Evolutionary conservation across 2,113 vertebrate species (phyloP).

Genomic region (Polyodon spathula): DNA sequence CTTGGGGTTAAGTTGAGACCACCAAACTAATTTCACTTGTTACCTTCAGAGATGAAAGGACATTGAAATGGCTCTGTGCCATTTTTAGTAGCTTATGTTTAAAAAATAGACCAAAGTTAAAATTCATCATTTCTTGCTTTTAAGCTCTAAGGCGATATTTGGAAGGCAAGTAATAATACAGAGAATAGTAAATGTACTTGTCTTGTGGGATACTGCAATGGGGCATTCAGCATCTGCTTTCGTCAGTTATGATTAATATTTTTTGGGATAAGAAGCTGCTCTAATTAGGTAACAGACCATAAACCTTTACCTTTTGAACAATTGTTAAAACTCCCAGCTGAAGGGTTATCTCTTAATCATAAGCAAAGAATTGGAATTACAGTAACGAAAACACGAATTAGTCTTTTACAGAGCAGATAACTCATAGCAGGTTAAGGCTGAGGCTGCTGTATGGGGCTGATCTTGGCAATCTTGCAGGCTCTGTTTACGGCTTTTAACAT

Average conservation of each 20-base stretch:
- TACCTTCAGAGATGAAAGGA: too few species aligned
- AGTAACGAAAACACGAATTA: neutral
- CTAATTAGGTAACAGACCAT: neutral
- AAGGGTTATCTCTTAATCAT: neutral
- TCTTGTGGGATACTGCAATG: neutral
- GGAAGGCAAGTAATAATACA: too few species aligned
- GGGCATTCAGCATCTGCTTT: neutral
- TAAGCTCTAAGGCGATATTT: too few species aligned
- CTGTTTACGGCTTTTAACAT: slow-evolving; percentile 55
- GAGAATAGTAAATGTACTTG: neutral
- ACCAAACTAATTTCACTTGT: too few species aligned
- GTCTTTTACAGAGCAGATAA: neutral
- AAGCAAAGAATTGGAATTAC: neutral
- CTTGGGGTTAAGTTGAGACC: too few species aligned
- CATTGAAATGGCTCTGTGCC: too few species aligned
- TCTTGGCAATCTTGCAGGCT: slow-evolving; percentile 43
- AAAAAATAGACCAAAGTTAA: too few species aligned
- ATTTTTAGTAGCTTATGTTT: too few species aligned
- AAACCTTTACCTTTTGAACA: neutral
- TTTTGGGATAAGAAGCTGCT: neutral
- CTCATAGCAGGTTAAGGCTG: neutral
- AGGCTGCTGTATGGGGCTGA: slow-evolving; percentile 12
- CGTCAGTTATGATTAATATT: neutral
- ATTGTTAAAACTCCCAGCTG: neutral
- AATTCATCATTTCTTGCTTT: too few species aligned